Conservation (phyloP, 2,113 vertebrate genomes). For the Corvus hawaiiensis region DNA sequence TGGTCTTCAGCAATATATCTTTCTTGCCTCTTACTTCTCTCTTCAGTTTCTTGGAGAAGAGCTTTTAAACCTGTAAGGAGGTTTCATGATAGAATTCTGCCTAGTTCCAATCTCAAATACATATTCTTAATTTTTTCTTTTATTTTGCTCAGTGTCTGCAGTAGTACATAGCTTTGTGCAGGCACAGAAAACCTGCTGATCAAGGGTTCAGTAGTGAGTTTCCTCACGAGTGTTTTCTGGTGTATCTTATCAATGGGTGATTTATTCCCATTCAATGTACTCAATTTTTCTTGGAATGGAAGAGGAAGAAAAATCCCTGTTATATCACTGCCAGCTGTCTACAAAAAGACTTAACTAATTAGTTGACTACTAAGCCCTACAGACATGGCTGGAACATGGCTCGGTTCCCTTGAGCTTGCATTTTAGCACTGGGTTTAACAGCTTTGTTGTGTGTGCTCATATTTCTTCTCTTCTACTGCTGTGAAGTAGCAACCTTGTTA, state of each 20-base stretch:
- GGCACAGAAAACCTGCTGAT: background rate
- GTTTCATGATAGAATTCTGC: background rate
- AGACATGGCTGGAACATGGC: background rate
- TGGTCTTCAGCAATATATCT: background rate
- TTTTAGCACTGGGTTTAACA: background rate
- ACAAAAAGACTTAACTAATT: background rate
- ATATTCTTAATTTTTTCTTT: background rate
- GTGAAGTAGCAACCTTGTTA: background rate
- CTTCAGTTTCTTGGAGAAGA: background rate
- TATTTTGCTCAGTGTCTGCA: background rate
- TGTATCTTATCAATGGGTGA: background rate
- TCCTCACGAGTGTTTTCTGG: background rate
- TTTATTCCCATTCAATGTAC: background rate
- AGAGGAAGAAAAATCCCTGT: background rate
- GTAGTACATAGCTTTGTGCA: background rate
- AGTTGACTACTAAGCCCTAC: background rate
- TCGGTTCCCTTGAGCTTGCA: background rate
- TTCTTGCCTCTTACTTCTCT: background rate
- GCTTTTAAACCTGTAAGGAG: background rate
- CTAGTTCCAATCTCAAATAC: background rate
- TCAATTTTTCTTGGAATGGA: background rate
- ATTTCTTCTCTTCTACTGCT: background rate
- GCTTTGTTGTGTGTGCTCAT: background rate
- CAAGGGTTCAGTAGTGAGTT: background rate
- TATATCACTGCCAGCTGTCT: background rate